Evolutionary conservation across 2,797 vertebrate species (phyloP), one percentile per base, ranked within the genome.

Genomic region (Muraenolepis orangiensis): DNA sequence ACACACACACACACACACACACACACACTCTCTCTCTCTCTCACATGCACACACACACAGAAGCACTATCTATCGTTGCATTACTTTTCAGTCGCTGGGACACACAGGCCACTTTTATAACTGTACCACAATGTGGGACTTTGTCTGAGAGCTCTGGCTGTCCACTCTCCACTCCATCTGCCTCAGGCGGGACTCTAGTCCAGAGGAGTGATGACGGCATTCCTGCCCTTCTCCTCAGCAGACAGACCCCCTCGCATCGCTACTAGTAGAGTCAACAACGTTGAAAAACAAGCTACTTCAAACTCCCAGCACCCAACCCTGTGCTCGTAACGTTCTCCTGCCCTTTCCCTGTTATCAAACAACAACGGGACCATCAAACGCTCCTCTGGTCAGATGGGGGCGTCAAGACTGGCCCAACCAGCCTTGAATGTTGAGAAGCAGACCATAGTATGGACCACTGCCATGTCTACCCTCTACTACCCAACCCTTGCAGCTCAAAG

Each of bases 71-170:
- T 88, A 84, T 87, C 88, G 81, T 84, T 89, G 89, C 88, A 86
- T 90, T 90, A 82, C 89, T 91, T 87, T 86, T 91, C 86, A 82
- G 83, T 85, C 83, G 80, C 80, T 82, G 82, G 73, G 80, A 89
- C 76, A 93, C 92, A 94, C 90, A 91, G 92, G 90, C 82, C 88
- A 93, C 92, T 92, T 93, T 93, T 93, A 93, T 90, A 89, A 85
- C 79, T 89, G 84, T 66, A 81, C 85, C 82, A 94, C 93, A 94
- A 94, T 90, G 85, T 85, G 72, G 77, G 73, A 88, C 91, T 91
- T 93, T 94, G 92, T 94, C 78, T 77, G 80, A 72, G 82, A 75
- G 84, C 84, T 76, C 84, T 70, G 77, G 80, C 84, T 69, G 79
- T 81, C 82, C 71, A 85, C 79, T 81, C 81, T 82, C 76, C 71